Conservation (phyloP, 53 echinoderm and acorn worm species). For the Zoroaster sp. region DNA sequence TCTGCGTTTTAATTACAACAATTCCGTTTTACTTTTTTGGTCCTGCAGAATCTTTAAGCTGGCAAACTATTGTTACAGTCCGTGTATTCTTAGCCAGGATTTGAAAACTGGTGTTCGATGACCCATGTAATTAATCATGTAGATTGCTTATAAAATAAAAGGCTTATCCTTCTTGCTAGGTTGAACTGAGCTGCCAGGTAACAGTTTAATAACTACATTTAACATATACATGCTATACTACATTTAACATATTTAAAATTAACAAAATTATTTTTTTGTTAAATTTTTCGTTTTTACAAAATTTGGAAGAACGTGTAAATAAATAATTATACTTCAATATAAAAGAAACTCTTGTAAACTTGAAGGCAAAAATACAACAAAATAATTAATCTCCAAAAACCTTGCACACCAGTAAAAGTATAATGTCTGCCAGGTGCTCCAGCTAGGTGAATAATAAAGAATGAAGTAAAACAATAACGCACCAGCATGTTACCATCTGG, state of each 20-base stretch:
- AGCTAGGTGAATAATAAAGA: neutral
- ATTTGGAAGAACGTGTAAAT: conserved; percentile 46
- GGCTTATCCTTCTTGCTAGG: neutral
- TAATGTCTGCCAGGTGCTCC: neutral
- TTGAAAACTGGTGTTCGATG: neutral
- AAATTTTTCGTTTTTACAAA: neutral
- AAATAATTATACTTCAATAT: neutral
- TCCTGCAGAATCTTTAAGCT: neutral
- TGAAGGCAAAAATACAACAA: conserved; percentile 13
- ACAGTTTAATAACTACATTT: too few species aligned
- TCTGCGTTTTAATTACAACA: neutral
- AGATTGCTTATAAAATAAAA: neutral
- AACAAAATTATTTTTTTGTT: neutral
- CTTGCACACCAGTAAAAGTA: neutral
- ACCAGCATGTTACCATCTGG: neutral
- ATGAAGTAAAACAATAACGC: neutral
- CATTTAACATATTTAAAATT: neutral
- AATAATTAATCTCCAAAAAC: neutral
- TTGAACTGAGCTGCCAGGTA: too few species aligned
- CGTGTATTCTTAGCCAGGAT: neutral
- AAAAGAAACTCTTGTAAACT: conserved; percentile 7
- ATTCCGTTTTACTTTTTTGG: neutral
- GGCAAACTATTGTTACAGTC: neutral
- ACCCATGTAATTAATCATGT: neutral
- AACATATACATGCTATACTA: neutral